Evolutionary conservation across 1,140 invertebrate genomes (phyloP).

Genomic region (Neodiprion lecontei): DNA sequence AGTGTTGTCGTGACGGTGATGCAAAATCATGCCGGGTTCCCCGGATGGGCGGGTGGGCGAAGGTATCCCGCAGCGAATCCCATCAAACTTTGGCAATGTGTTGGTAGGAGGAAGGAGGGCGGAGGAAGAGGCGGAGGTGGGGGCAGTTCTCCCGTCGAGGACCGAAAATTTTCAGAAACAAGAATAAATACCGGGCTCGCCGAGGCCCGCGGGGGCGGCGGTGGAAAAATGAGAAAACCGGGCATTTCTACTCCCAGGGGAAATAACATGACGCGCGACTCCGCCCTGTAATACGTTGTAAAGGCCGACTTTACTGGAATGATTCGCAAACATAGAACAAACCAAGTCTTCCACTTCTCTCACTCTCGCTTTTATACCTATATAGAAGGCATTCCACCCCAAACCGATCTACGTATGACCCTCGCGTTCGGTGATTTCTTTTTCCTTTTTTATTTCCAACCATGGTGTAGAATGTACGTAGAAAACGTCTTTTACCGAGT

Average conservation of each 20-base stretch:
- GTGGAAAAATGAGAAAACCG: not conserved
- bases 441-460: not conserved
- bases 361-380: not conserved
- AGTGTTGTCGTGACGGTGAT: not conserved
- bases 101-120: no score
- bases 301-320: slow-evolving; percentile 1
- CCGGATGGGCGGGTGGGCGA: not conserved
- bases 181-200: not conserved
- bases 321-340: slow-evolving; percentile 5
- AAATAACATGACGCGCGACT: not conserved
- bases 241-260: not conserved
- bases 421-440: not conserved
- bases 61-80: not conserved
- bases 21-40: not conserved
- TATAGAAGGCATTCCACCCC: no score
- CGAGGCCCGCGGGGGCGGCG: not conserved
- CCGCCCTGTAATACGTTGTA: slow-evolving; percentile 1
- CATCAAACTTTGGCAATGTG: slow-evolving; percentile 3
- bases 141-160: not conserved
- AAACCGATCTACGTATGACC: no score
- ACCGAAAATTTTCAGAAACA: not conserved
- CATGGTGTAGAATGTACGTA: no score
- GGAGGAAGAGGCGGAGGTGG: no score
- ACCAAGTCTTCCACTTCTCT: not conserved
- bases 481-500: no score